Evolutionary conservation across 53 echinoderm and acorn worm genomes (phyloP).

Genomic region (Paelopatides confundens): DNA sequence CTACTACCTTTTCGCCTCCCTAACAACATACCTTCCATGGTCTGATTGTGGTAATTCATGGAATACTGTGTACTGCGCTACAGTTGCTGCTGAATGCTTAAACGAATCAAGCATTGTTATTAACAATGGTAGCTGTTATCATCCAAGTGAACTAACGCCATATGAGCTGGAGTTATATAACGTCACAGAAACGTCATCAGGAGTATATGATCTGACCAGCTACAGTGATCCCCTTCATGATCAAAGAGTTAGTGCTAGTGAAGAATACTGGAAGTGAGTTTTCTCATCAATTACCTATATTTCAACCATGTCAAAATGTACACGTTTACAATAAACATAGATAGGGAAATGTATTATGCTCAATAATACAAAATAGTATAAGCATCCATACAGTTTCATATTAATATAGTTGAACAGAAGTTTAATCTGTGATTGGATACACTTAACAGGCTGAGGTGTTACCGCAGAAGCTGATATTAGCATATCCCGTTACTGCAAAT

Average conservation of each 20-base stretch:
- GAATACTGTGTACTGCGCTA: constrained; percentile 38
- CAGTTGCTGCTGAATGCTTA: constrained; percentile 15
- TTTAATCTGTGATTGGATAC: too few relatives aligned
- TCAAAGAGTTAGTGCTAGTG: constrained; percentile 2
- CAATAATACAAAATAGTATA: too few relatives aligned
- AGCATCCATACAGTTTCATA: too few relatives aligned
- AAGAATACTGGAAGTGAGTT: constrained; percentile 50
- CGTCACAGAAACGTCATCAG: not conserved
- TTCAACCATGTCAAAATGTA: too few relatives aligned
- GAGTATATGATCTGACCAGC: constrained; percentile 30
- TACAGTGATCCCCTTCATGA: constrained; percentile 35
- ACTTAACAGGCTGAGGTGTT: too few relatives aligned
- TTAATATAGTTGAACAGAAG: too few relatives aligned
- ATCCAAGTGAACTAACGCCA: constrained; percentile 16
- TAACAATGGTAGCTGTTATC: constrained; percentile 22
- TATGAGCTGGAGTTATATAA: constrained; percentile 48
- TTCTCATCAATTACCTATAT: too few relatives aligned
- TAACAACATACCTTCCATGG: constrained; percentile 24
- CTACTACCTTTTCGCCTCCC: not conserved
- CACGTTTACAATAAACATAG: too few relatives aligned
- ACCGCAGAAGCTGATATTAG: too few relatives aligned
- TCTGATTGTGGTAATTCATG: constrained; percentile 13
- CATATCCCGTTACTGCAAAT: too few relatives aligned
- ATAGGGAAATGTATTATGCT: too few relatives aligned
- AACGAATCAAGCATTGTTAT: constrained; percentile 27